Evolutionary conservation across 2,888 invertebrate species (phyloP), one percentile per base, ranked within the genome.

Genomic region (Patella caerulea): DNA sequence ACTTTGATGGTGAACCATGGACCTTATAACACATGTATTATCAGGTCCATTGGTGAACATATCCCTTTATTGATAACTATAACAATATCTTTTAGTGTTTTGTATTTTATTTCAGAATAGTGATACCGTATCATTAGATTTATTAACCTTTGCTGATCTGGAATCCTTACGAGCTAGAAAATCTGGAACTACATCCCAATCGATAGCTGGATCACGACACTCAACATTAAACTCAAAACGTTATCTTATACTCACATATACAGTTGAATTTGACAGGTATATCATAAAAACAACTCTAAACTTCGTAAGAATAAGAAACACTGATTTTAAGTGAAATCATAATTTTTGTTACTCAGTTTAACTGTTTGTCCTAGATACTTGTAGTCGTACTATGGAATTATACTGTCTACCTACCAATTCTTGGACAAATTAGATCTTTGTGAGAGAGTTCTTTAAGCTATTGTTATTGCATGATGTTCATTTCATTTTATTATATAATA

Each of bases 201-300:
- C 84, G 29, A 80, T 84, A 52, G 86, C 87, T 70, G 80, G 85
- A 45, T 79, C 85, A 34, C 84, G 86, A 55, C 84, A 85, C 24
- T 82, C 86, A 2, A 78, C 86, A 5, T 83, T 91, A 7, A 88
- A 87, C 79, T 86, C 90, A 29, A 91, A 90, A 82, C 82, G 91
- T 72, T 91, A 91, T 81, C 88, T 91, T 74, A 91, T 91, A 53
- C 83, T 91, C 12, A 91, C 90, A 12, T 91, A 91, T 82, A 91
- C 90, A 77, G 91, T 91, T 54, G 91, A 91, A 78, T 91, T 91
- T 89, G 91, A 91, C 84, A 89, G 90, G 91, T 90, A 79, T 72
- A 45, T 45, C 5, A 45, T 45, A 45, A 45, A 9, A 45, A 45
- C 7, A 45, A 45, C 9, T 9, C 7, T 45, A 45, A 1, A 9